Evolutionary conservation across 2,797 vertebrate species (phyloP).

Genomic region (Ptychobarbus kaznakovi): DNA sequence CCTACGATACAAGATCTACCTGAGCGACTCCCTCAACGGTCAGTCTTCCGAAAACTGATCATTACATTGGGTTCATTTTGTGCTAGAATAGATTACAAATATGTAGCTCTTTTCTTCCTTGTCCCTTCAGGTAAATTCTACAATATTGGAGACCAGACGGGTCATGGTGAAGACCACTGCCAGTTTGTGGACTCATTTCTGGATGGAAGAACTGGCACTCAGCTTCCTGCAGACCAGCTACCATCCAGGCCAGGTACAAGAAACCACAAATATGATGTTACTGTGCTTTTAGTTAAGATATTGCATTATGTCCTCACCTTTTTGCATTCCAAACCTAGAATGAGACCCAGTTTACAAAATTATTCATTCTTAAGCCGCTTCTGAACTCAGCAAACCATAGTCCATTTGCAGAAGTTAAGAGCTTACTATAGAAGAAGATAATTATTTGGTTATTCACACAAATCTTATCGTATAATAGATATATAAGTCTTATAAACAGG

Average conservation of each 20-base stretch:
- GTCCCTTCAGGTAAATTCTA: slow-evolving; percentile 87
- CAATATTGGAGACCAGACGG: slow-evolving; percentile 94
- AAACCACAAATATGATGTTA: neutral
- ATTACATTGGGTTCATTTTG: neutral
- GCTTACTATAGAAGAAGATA: neutral
- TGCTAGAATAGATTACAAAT: neutral
- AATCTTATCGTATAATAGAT: neutral
- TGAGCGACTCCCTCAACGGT: slow-evolving; percentile 93
- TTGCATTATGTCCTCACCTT: neutral
- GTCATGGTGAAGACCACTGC: slow-evolving; percentile 95
- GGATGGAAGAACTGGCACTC: slow-evolving; percentile 90
- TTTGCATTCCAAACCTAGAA: neutral
- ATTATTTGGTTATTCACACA: neutral
- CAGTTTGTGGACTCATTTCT: slow-evolving; percentile 97
- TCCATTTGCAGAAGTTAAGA: neutral
- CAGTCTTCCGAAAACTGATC: slow-evolving; percentile 58
- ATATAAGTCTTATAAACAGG: neutral
- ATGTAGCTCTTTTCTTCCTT: neutral
- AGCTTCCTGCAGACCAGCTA: slow-evolving; percentile 83
- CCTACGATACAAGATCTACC: slow-evolving; percentile 96
- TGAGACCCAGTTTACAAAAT: neutral
- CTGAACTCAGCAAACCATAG: neutral
- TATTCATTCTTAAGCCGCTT: neutral
- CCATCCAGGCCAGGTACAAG: slow-evolving; percentile 81
- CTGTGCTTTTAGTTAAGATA: neutral